These are phyloP conservation scores for Drosophila demipolita DNA, from an alignment of 2,888 invertebrate species.

Conservation along the genomic window DNA sequence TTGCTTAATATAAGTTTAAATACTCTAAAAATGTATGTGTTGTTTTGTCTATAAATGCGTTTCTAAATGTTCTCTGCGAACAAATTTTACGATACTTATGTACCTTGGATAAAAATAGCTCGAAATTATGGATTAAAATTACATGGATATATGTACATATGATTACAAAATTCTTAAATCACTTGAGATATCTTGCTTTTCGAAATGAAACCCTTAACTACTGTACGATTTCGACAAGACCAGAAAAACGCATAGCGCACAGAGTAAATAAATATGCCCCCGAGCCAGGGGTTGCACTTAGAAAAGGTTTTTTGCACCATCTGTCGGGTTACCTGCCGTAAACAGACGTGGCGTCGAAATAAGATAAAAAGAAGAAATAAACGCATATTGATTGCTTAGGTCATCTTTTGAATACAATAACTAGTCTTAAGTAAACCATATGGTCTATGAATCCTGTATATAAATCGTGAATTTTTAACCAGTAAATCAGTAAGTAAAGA, in stretches of 20 bases:
- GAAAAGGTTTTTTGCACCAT: too few species aligned
- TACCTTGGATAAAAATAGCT: not conserved
- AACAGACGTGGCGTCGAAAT: not conserved
- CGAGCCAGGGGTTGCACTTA: too few species aligned
- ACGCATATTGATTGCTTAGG: not conserved
- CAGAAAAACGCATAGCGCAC: too few species aligned
- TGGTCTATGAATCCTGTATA: too few species aligned
- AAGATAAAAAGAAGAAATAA: not conserved
- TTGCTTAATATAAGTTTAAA: slow-evolving; percentile 25
- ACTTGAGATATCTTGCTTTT: not conserved
- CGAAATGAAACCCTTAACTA: too few species aligned
- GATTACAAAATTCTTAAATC: not conserved
- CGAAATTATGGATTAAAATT: not conserved
- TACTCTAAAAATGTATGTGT: slow-evolving; percentile 64
- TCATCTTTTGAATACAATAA: too few species aligned
- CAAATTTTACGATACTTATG: not conserved
- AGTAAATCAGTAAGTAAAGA: too few species aligned
- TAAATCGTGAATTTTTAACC: too few species aligned
- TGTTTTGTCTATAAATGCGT: slow-evolving; percentile 60
- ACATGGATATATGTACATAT: not conserved
- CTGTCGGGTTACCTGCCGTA: not conserved
- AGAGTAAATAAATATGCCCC: too few species aligned
- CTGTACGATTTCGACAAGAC: too few species aligned
- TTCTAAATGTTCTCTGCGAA: not conserved
- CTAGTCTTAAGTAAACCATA: too few species aligned